These are phyloP conservation scores for Xestia xanthographa DNA, from an alignment of 2,888 invertebrate genomes.

Conservation along the genomic window DNA sequence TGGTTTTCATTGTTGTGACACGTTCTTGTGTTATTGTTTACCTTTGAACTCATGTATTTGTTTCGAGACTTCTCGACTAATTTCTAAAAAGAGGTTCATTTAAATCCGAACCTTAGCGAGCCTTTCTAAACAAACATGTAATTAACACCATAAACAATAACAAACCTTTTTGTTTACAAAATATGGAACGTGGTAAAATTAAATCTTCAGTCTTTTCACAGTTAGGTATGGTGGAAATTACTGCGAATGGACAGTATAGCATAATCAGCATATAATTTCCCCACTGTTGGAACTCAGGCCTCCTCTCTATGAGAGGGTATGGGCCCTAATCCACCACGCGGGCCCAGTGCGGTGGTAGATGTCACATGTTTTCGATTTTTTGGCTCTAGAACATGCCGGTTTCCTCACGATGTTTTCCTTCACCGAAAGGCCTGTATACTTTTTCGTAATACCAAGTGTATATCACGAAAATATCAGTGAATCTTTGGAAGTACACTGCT, in stretches of 20 bases:
- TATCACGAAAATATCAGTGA: background rate
- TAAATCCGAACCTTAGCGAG: background rate
- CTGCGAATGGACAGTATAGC: background rate
- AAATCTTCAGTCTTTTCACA: background rate
- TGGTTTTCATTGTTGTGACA: background rate
- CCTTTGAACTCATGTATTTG: background rate
- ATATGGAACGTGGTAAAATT: background rate
- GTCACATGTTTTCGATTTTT: no score
- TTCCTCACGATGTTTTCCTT: no score
- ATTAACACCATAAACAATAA: conserved; percentile 20
- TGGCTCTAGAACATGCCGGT: no score
- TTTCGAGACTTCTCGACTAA: background rate
- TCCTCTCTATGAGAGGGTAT: no score
- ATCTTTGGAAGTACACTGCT: background rate
- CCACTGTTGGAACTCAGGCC: no score
- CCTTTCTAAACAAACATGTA: conserved; percentile 7
- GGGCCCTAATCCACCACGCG: no score
- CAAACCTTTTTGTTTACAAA: conserved; percentile 11
- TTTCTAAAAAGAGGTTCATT: background rate
- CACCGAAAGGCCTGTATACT: background rate
- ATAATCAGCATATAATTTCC: no score
- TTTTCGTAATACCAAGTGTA: background rate
- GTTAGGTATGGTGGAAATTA: background rate
- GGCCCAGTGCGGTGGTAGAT: no score
- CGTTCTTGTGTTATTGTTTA: conserved; percentile 1